Percentiles rank a stretch among this genome's conserved stretches.
phyloP scores from a whole-genome alignment of 1,140 invertebrate species.

The Scaptomyza graminum region DNA sequence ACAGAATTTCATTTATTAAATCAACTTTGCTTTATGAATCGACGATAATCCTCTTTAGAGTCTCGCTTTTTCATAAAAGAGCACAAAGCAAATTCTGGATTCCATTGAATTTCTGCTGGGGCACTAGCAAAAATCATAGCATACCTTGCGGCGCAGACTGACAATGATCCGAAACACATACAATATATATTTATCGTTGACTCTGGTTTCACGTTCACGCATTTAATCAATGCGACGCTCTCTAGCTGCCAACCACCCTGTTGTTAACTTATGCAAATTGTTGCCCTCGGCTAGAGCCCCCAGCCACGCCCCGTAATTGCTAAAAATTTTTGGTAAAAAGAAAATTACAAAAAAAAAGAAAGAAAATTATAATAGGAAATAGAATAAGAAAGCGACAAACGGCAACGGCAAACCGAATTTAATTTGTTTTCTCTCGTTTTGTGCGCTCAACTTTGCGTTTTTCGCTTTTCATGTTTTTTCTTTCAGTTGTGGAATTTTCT shows the following conservation, averaged over 20 bases:
- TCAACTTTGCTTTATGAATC: background rate
- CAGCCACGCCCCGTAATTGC: conserved; percentile 55
- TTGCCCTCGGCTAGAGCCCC: conserved; percentile 40
- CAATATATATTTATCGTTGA: conserved; percentile 10
- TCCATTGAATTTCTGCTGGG: background rate
- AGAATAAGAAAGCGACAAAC: conserved; percentile 58
- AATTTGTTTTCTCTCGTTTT: conserved; percentile 78
- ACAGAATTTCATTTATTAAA: background rate
- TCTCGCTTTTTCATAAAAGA: background rate
- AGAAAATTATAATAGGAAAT: conserved; percentile 24
- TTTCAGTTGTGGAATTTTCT: conserved; percentile 29
- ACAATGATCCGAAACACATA: conserved; percentile 41
- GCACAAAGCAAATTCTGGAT: conserved; percentile 4
- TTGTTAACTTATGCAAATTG: conserved; percentile 72
- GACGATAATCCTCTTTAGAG: conserved; percentile 10
- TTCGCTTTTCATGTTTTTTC: conserved; percentile 4
- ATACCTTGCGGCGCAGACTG: conserved; percentile 59
- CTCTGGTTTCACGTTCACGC: conserved; percentile 59
- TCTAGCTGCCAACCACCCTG: conserved; percentile 6
- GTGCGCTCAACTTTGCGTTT: conserved; percentile 65
- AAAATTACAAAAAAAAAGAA: conserved; percentile 45
- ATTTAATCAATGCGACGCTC: conserved; percentile 70
- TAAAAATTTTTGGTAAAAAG: conserved; percentile 56
- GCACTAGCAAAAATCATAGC: conserved; percentile 52
- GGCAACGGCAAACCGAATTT: conserved; percentile 76